Base-by-base conservation (phyloP, 2,888 invertebrate species). In the Teinopalpus imperialis region DNA sequence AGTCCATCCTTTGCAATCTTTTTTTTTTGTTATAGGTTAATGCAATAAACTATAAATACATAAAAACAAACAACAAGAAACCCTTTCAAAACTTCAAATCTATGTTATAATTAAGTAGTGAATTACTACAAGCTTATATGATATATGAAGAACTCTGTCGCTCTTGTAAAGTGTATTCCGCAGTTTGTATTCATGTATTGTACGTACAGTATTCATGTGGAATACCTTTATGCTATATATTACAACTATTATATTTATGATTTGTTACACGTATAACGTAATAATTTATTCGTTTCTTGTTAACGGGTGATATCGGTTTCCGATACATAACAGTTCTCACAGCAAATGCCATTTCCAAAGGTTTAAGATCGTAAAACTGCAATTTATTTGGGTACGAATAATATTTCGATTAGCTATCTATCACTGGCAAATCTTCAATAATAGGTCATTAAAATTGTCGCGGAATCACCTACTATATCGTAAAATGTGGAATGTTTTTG, bases 201-300 rank as follows among this genome's bases (percentile, higher is more conserved):
- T 34, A 16, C 39, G 14, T 26, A 18, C 31, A 32, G 20, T 12
- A 13, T 32, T 39, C 27, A 39, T 44, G 16, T 13, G 16, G 44
- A 45, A 39, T 32, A 45, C 26, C 30, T 41, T 36, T 36, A 36
- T 30, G 35, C 29, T 41, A 40, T 36, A 44, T 36, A 37, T 42
- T 26, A 42, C 30, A 47, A 30, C 40, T 35, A 43, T 35, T 43
- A 21, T 21, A 37, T 24, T 32, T 34, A 39, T 30, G 36, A 43
- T 45, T 39, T 39, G 54, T 63, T 66, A 64, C 64, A 65, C 53
- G 55, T 61, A 56, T 58, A 43, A 36, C 27, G 27, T 41, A 35
- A 31, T 35, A 30, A 26, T 36, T 23, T 48, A 40, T 40, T 29
- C 24, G 20, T 4, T 18, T 27, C 36, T 30, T 34, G 39, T 32